Percentiles rank a stretch among this genome's conserved stretches.
Conservation (phyloP, 1,140 invertebrate species). For the Drosophila hydei region DNA sequence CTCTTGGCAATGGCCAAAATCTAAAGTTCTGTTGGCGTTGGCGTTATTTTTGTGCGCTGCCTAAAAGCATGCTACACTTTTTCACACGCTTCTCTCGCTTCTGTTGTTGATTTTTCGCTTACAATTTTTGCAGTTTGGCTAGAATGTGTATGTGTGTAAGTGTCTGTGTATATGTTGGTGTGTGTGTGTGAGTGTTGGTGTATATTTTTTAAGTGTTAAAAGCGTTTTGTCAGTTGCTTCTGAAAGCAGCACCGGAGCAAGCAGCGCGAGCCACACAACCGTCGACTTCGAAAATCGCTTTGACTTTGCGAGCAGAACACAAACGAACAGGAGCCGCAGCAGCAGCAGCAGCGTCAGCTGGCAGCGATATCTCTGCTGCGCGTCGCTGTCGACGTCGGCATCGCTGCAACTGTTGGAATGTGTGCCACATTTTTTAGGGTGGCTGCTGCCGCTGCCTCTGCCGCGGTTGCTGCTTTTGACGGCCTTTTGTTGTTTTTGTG, state of each 20-base stretch:
- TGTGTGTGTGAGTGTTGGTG: conserved; percentile 20
- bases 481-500: conserved; percentile 58
- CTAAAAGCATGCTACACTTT: conserved; percentile 52
- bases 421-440: conserved; percentile 74
- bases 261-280: conserved; percentile 71
- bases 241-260: conserved; percentile 58
- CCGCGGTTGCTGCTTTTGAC: conserved; percentile 25
- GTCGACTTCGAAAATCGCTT: conserved; percentile 83
- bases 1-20: conserved; percentile 8
- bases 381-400: conserved; percentile 32
- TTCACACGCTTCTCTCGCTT: conserved; percentile 23
- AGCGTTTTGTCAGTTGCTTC: conserved; percentile 62
- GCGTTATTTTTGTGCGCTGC: conserved; percentile 19
- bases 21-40: conserved; percentile 13
- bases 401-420: conserved; percentile 79
- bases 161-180: conserved; percentile 20
- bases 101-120: conserved; percentile 40
- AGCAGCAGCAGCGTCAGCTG: conserved; percentile 22
- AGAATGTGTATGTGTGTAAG: conserved; percentile 3
- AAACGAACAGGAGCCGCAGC: conserved; percentile 37
- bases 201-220: conserved; percentile 41
- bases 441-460: conserved; percentile 37
- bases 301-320: conserved; percentile 63
- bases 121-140: conserved; percentile 11
- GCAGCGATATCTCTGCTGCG: conserved; percentile 50